Evolutionary conservation across 2,113 vertebrate species (phyloP).

Genomic region (Micronycteris hirsuta): DNA sequence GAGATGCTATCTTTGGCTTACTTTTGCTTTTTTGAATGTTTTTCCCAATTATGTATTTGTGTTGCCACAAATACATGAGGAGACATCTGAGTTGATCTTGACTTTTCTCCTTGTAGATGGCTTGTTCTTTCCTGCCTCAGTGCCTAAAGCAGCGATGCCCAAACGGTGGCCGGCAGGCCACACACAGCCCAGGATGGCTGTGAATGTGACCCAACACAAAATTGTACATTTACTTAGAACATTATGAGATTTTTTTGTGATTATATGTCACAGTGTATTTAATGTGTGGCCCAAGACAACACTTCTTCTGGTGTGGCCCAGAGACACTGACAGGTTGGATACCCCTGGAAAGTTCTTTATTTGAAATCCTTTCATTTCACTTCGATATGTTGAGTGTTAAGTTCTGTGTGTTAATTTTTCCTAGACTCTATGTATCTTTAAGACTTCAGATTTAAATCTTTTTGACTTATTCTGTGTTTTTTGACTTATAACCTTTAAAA

Average conservation of each 20-base stretch:
- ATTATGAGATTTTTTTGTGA: too few species aligned
- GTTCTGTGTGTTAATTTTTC: neutral
- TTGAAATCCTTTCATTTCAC: neutral
- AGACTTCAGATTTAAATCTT: neutral
- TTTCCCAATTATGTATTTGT: neutral
- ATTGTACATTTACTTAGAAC: too few species aligned
- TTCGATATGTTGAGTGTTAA: neutral
- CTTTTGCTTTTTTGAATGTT: neutral
- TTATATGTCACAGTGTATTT: too few species aligned
- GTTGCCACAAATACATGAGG: neutral
- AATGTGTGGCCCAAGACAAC: too few species aligned
- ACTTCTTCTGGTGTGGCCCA: too few species aligned
- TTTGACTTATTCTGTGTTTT: neutral
- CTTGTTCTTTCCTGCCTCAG: neutral
- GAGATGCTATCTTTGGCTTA: neutral
- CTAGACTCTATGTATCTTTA: neutral
- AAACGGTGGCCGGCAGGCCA: too few species aligned
- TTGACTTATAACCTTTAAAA: neutral
- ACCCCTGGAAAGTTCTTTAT: neutral
- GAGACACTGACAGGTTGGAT: too few species aligned
- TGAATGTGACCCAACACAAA: too few species aligned
- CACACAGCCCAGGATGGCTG: too few species aligned
- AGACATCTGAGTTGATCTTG: neutral
- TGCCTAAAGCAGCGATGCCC: neutral
- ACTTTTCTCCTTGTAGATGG: neutral